Percentiles rank a stretch among this genome's conserved stretches.
Conservation (phyloP, 2,797 vertebrate genomes). For the Mallotus villosus region DNA sequence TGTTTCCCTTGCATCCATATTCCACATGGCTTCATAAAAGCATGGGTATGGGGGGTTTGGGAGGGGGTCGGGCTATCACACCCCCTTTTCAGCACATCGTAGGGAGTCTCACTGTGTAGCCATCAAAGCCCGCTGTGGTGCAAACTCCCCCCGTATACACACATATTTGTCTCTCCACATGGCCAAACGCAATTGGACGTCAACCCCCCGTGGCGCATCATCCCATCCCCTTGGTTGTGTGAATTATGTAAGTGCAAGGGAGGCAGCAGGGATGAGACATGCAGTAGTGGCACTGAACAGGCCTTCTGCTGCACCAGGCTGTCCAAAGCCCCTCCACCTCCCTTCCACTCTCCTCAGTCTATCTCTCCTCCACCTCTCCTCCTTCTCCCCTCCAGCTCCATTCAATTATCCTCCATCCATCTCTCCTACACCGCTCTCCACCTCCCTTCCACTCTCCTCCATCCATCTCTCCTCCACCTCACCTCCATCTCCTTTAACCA, state of each 20-base stretch:
- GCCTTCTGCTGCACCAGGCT: constrained; percentile 32
- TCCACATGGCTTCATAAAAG: constrained; percentile 53
- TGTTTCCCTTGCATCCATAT: constrained; percentile 64
- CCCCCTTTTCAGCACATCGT: constrained; percentile 59
- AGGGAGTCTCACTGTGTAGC: constrained; percentile 63
- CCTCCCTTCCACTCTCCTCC: not conserved
- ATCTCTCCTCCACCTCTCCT: constrained; percentile 15
- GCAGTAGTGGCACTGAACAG: constrained; percentile 60
- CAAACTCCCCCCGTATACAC: constrained; percentile 48
- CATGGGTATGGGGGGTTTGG: constrained; percentile 30
- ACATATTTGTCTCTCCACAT: constrained; percentile 61
- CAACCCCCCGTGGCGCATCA: constrained; percentile 50
- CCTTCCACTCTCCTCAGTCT: not conserved
- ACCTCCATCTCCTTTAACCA: constrained; percentile 42
- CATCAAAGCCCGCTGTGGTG: constrained; percentile 66
- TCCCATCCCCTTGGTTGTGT: constrained; percentile 55
- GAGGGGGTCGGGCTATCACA: constrained; percentile 41
- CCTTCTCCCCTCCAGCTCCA: constrained; percentile 24
- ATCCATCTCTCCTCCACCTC: too few relatives aligned
- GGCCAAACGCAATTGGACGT: constrained; percentile 65
- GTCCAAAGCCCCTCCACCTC: constrained; percentile 17
- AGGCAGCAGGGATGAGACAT: constrained; percentile 51
- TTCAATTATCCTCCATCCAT: too few relatives aligned
- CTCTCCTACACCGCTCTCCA: constrained; percentile 3
- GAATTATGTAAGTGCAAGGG: constrained; percentile 75